Evolutionary conservation across 2,888 invertebrate species (phyloP).

Genomic region (Andrena bicolor): DNA sequence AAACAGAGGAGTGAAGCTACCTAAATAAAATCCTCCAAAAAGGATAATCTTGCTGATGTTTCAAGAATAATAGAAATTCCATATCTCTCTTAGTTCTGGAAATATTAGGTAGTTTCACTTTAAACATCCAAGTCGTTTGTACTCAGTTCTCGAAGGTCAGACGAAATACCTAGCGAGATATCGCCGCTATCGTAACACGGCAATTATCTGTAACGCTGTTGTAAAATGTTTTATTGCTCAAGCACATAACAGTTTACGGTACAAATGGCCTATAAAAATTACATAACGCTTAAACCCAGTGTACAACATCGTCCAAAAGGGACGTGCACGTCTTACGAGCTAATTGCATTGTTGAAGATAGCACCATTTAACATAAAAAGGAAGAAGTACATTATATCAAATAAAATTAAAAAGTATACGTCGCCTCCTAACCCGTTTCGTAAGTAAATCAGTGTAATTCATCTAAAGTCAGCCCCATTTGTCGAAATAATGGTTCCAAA

Average conservation of each 20-base stretch:
- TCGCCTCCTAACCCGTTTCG: not conserved
- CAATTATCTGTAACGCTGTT: not conserved
- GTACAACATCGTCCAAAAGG: not conserved
- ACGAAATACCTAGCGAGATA: not conserved
- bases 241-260: conserved; percentile 12
- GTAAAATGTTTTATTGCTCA: conserved; percentile 44
- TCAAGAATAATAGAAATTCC: no score
- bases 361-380: conserved; percentile 21
- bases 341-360: conserved; percentile 54
- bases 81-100: no score
- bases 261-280: conserved; percentile 45
- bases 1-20: no score
- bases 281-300: conserved; percentile 2
- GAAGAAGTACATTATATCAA: conserved; percentile 13
- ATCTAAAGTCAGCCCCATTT: not conserved
- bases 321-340: conserved; percentile 19
- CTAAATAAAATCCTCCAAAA: no score
- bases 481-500: not conserved
- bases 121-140: not conserved
- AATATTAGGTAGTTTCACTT: no score
- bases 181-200: not conserved
- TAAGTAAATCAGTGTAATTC: not conserved
- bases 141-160: not conserved
- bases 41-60: no score
- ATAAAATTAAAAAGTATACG: not conserved